Conservation (phyloP, 2,113 vertebrate genomes). For the Hiodon tergisus region DNA sequence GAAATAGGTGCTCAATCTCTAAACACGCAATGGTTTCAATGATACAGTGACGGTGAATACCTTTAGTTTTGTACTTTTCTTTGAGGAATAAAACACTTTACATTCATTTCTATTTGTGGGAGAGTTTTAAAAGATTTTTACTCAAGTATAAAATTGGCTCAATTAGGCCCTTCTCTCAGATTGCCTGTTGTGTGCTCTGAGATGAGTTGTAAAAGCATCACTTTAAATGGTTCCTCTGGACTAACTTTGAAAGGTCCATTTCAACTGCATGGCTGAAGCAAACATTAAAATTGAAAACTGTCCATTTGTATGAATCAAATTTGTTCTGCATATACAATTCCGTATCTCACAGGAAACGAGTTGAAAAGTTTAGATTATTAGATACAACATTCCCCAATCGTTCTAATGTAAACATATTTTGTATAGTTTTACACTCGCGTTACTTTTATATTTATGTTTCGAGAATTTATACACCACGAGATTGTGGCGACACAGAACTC, state of each 20-base stretch:
- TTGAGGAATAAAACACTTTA: not conserved
- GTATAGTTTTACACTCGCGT: not conserved
- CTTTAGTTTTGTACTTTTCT: conserved; percentile 15
- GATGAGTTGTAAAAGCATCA: conserved; percentile 22
- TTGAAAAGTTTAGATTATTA: conserved; percentile 46
- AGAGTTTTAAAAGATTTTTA: conserved; percentile 29
- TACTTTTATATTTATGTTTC: not conserved
- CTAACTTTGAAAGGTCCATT: conserved; percentile 53
- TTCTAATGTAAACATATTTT: conserved; percentile 7
- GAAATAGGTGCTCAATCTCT: not conserved
- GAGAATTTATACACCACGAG: not conserved
- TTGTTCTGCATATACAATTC: conserved; percentile 59
- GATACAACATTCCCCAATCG: not conserved
- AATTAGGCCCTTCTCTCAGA: conserved; percentile 21
- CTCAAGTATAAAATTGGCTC: conserved; percentile 31
- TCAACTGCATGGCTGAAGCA: conserved; percentile 48
- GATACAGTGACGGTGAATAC: conserved; percentile 21
- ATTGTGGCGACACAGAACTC: no score
- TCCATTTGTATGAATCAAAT: conserved; percentile 61
- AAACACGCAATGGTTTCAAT: conserved; percentile 7
- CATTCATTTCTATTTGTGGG: not conserved
- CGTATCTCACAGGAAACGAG: conserved; percentile 35
- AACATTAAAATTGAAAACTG: conserved; percentile 59
- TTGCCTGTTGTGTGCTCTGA: conserved; percentile 25
- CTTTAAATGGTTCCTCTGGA: conserved; percentile 28